Evolutionary conservation across 2,113 vertebrate genomes (phyloP).

Genomic region (Cheilinus undulatus): DNA sequence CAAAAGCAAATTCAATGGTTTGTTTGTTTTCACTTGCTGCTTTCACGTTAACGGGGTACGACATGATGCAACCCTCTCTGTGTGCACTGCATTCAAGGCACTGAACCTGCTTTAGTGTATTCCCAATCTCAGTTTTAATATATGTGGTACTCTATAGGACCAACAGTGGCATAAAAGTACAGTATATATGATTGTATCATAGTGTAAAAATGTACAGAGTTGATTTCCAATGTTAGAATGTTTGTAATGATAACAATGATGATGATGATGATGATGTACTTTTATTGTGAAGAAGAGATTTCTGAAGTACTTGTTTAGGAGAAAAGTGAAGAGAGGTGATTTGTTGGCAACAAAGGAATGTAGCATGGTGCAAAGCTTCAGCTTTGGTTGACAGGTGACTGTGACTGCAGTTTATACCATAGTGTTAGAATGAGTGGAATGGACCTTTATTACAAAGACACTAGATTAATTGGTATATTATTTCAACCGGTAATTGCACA

Average conservation of each 20-base stretch:
- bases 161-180: conserved; percentile 71
- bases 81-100: conserved; percentile 60
- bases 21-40: conserved; percentile 23
- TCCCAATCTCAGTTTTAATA: conserved; percentile 60
- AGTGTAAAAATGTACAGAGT: conserved; percentile 87
- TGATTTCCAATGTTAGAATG: conserved; percentile 84
- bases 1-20: conserved; percentile 24
- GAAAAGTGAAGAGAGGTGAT: conserved; percentile 53
- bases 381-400: conserved; percentile 79
- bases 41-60: conserved; percentile 45
- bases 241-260: conserved; percentile 82
- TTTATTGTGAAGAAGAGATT: conserved; percentile 83
- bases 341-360: conserved; percentile 80
- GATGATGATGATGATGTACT: conserved; percentile 77
- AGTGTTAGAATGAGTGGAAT: conserved; percentile 76
- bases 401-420: conserved; percentile 78
- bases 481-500: conserved; percentile 15
- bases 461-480: conserved; percentile 40
- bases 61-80: conserved; percentile 54
- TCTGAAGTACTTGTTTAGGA: conserved; percentile 66
- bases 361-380: conserved; percentile 79
- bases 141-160: conserved; percentile 71
- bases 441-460: conserved; percentile 53
- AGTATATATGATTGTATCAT: conserved; percentile 85
- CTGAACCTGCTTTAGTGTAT: conserved; percentile 62